phyloP scores from a whole-genome alignment of 2,888 invertebrate genomes.

The Ecliptopera silaceata region DNA sequence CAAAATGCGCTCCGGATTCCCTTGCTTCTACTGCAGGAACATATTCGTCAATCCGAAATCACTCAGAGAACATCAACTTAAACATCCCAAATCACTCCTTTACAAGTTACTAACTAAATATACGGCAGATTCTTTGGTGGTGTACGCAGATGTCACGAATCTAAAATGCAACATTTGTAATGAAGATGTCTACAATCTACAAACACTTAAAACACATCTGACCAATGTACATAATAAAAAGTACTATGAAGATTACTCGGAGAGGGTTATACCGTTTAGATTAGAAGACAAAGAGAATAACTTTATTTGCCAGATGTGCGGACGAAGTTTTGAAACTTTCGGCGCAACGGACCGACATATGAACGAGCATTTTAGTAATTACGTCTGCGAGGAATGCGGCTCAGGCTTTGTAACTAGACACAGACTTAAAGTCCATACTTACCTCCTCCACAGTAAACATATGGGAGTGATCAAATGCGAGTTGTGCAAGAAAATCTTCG shows the following conservation, averaged over 20 bases:
- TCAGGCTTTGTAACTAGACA: constrained; percentile 59
- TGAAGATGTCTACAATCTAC: constrained; percentile 32
- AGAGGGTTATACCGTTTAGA: constrained; percentile 50
- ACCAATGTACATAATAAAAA: constrained; percentile 39
- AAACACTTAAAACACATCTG: constrained; percentile 44
- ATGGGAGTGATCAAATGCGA: constrained; percentile 33
- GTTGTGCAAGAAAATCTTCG: constrained; percentile 51
- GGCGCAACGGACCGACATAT: constrained; percentile 71
- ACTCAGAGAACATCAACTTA: constrained; percentile 35
- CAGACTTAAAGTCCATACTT: constrained; percentile 53
- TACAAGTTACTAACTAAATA: constrained; percentile 39
- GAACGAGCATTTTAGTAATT: constrained; percentile 71
- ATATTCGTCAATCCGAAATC: constrained; percentile 38
- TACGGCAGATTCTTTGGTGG: constrained; percentile 42
- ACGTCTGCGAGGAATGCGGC: constrained; percentile 67
- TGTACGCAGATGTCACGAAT: constrained; percentile 49
- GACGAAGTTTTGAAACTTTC: constrained; percentile 66
- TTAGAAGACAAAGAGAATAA: constrained; percentile 32
- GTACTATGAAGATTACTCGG: constrained; percentile 40
- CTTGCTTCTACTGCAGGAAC: constrained; percentile 48
- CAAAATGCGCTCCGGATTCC: constrained; percentile 45
- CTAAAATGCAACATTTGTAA: constrained; percentile 47
- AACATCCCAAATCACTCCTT: constrained; percentile 29
- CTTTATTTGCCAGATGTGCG: constrained; percentile 55
- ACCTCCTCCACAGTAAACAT: constrained; percentile 17